Percentiles rank a stretch among this genome's conserved stretches.
These are phyloP conservation scores for Dendrolimus kikuchii DNA, from an alignment of 1,140 invertebrate genomes.

Conservation along the genomic window DNA sequence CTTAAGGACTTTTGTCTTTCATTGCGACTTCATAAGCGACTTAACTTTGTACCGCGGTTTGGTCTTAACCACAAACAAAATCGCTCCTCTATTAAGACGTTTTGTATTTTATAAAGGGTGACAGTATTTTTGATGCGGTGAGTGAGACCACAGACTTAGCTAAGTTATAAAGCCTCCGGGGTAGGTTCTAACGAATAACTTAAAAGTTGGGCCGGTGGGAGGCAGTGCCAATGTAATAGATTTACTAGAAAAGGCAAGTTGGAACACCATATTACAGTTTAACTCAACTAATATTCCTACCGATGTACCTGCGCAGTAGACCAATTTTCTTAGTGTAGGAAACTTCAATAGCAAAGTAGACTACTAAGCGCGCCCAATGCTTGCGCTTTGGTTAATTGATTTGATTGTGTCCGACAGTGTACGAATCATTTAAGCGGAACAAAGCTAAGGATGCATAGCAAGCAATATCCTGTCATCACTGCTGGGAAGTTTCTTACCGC, in stretches of 20 bases:
- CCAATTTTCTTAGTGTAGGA: too few species aligned
- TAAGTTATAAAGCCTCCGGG: slow-evolving; percentile 23
- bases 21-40: neutral
- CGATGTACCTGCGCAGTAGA: too few species aligned
- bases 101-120: slow-evolving; percentile 15
- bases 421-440: too few species aligned
- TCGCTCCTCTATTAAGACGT: slow-evolving; percentile 16
- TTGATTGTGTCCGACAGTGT: too few species aligned
- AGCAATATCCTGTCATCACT: too few species aligned
- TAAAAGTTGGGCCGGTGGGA: slow-evolving; percentile 31
- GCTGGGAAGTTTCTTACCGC: too few species aligned
- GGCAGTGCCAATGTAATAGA: neutral
- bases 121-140: slow-evolving; percentile 36
- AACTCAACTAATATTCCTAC: too few species aligned
- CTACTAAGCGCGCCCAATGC: too few species aligned
- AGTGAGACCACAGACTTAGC: slow-evolving; percentile 27
- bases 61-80: slow-evolving; percentile 10
- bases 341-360: too few species aligned
- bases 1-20: neutral
- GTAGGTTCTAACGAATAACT: slow-evolving; percentile 38
- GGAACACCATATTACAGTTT: too few species aligned
- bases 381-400: too few species aligned
- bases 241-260: neutral
- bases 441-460: too few species aligned
- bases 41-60: slow-evolving; percentile 9